Base-by-base conservation (phyloP, 2,888 invertebrate species). In the Eupsilia transversa region DNA sequence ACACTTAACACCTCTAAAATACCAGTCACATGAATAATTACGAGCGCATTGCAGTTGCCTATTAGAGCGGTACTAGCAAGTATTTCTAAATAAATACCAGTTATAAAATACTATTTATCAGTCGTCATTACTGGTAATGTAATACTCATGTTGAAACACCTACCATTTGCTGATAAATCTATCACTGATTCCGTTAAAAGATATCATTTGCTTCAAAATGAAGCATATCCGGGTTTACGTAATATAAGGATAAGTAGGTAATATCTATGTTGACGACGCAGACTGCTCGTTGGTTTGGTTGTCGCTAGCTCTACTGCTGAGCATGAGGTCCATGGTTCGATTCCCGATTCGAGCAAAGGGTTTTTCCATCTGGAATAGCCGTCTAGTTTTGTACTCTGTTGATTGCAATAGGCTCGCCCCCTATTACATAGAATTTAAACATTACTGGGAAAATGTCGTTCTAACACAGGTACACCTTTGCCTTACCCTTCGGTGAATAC, bases 31-130 rank as follows among this genome's bases (percentile, higher is more conserved):
- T 81, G 84, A 80, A 78, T 86, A 79, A 85, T 78, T 84, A 87
- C 61, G 77, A 85, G 87, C 90, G 90, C 91, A 89, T 74, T 91
- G 91, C 90, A 89, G 90, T 57, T n/a, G 12, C 56, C 85, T 72
- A 72, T 76, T 79, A 60, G 27, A 72, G 60, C 66, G 17, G 56
- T 57, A 61, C 59, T 33, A 65, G 38, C 30, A 27, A 38, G 43
- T 83, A 75, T 73, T 74, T 70, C 54, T 63, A 64, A 66, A 75
- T 74, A 82, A 69, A 84, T 81, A 66, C 56, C 59, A 56, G 80
- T 49, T 74, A 80, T 68, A 59, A 56, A 72, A 83, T 80, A 80
- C 77, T 38, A 30, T 56, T 61, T 72, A 81, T 72, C 33, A 27
- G 0, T 65, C 12, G 57, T 69, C 64, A 77, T 56, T 73, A 72